Evolutionary conservation across 2,888 invertebrate genomes (phyloP).

Genomic region (Athalia circularis): DNA sequence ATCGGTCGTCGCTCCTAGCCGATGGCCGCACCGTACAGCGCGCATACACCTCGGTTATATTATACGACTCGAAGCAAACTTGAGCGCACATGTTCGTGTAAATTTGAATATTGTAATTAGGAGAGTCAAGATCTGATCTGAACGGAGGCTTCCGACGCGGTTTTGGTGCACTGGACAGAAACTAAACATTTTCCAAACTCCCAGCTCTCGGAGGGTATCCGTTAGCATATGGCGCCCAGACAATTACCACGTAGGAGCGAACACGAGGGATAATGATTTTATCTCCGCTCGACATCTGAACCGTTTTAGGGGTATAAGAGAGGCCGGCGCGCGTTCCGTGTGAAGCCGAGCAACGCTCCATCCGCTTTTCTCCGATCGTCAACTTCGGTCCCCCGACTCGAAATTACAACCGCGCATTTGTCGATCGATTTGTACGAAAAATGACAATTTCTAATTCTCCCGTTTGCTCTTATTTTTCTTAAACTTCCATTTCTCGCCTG

Average conservation of each 20-base stretch:
- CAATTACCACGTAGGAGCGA: conserved; percentile 58
- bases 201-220: conserved; percentile 33
- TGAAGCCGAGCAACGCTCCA: conserved; percentile 13
- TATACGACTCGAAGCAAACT: neutral
- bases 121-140: conserved; percentile 45
- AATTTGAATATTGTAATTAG: conserved; percentile 72
- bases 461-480: no score
- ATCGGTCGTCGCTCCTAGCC: neutral
- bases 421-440: no score
- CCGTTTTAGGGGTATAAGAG: conserved; percentile 34
- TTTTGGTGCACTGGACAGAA: conserved; percentile 32
- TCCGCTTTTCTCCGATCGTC: neutral
- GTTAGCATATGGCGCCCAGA: conserved; percentile 65
- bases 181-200: conserved; percentile 42
- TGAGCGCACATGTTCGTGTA: conserved; percentile 62
- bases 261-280: conserved; percentile 45
- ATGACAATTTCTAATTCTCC: no score
- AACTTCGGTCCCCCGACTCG: neutral
- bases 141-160: conserved; percentile 30
- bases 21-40: no score
- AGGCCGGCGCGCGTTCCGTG: conserved; percentile 8
- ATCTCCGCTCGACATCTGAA: conserved; percentile 37
- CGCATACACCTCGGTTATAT: neutral
- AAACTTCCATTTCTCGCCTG: no score
- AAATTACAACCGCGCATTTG: no score